Evolutionary conservation across 1,140 invertebrate species (phyloP).

Genomic region (Portunus trituberculatus): DNA sequence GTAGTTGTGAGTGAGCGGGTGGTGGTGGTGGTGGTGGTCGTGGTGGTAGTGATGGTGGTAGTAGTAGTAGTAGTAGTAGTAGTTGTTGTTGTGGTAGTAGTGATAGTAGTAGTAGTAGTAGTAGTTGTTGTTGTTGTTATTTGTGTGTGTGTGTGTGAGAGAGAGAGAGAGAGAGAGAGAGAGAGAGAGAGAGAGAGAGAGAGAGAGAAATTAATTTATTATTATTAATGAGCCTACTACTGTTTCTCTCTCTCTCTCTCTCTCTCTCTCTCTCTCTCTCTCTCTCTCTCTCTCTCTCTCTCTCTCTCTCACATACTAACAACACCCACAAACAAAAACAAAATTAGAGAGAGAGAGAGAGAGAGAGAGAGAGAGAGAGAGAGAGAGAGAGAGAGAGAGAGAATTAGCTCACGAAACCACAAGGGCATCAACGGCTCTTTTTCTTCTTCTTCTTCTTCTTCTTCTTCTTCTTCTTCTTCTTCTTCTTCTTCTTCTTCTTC

Average conservation of each 20-base stretch:
- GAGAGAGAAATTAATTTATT: no score
- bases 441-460: not conserved
- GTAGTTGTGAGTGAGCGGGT: not conserved
- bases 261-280: no score
- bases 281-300: no score
- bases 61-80: conserved; percentile 18
- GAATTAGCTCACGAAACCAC: not conserved
- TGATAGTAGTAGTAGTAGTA: conserved; percentile 8
- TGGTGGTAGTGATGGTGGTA: not conserved
- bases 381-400: conserved; percentile 6
- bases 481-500: not conserved
- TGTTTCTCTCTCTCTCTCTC: no score
- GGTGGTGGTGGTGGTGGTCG: conserved; percentile 21
- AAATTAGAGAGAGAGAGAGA: conserved; percentile 32
- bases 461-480: not conserved
- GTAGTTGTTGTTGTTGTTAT: not conserved
- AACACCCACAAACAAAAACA: no score
- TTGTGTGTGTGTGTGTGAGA: not conserved
- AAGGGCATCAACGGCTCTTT: not conserved
- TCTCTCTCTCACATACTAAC: no score
- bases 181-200: no score
- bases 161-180: not conserved
- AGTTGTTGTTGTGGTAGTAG: conserved; percentile 9
- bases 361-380: not conserved
- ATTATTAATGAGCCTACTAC: no score